These are phyloP conservation scores for Zygogramma bicolorata DNA, from an alignment of 2,888 invertebrate genomes.

Conservation along the genomic window DNA sequence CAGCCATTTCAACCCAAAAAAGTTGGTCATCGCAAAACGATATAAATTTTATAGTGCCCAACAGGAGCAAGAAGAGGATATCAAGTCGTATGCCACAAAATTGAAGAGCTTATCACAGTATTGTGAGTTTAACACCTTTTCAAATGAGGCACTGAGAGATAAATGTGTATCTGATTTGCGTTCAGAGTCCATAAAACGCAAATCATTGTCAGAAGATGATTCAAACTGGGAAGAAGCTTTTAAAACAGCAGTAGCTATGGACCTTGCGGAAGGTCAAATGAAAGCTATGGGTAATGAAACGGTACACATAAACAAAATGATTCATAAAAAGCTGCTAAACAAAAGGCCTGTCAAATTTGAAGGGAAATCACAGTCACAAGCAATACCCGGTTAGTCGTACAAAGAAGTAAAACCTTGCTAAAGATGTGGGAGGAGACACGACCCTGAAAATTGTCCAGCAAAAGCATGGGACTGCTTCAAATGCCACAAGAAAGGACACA, in stretches of 20 bases:
- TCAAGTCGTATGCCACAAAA: slow-evolving; percentile 39
- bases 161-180: slow-evolving; percentile 47
- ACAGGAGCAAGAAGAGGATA: slow-evolving; percentile 31
- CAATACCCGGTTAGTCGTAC: not conserved
- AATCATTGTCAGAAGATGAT: slow-evolving; percentile 39
- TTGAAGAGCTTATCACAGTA: slow-evolving; percentile 47
- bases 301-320: slow-evolving; percentile 4
- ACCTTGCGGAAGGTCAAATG: slow-evolving; percentile 33
- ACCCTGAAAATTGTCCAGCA: slow-evolving; percentile 26
- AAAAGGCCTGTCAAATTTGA: not conserved
- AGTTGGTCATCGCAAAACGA: not conserved
- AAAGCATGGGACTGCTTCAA: slow-evolving; percentile 29
- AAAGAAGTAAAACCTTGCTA: slow-evolving; percentile 10
- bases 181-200: slow-evolving; percentile 36
- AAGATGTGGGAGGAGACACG: slow-evolving; percentile 24
- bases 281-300: slow-evolving; percentile 26
- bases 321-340: not conserved
- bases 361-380: not conserved
- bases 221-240: slow-evolving; percentile 24
- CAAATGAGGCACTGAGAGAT: slow-evolving; percentile 43
- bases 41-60: not conserved
- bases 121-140: slow-evolving; percentile 50
- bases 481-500: slow-evolving; percentile 29
- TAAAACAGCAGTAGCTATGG: slow-evolving; percentile 23
- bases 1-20: slow-evolving; percentile 1